Conservation (phyloP, 2,888 invertebrate genomes). For the Neoaliturus tenellus region DNA sequence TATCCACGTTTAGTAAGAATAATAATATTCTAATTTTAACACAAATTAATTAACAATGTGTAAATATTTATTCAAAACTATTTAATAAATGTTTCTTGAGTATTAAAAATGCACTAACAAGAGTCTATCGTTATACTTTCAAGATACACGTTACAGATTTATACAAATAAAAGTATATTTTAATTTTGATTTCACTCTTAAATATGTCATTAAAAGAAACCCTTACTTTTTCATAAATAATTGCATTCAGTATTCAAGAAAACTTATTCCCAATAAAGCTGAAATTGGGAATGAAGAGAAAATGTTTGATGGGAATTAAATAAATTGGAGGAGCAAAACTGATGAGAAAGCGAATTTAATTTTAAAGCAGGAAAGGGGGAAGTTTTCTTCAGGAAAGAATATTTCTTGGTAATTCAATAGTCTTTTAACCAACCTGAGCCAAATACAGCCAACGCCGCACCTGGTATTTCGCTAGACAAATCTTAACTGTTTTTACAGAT, state of each 20-base stretch:
- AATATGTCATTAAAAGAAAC: too few relatives aligned
- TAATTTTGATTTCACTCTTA: too few relatives aligned
- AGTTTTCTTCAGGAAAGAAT: slow-evolving; percentile 27
- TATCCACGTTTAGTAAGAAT: too few relatives aligned
- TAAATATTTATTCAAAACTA: too few relatives aligned
- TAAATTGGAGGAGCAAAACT: slow-evolving; percentile 41
- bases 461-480: not conserved
- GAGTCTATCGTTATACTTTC: too few relatives aligned
- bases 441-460: slow-evolving; percentile 4
- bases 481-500: not conserved
- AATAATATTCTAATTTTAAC: too few relatives aligned
- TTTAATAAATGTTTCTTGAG: too few relatives aligned
- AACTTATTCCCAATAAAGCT: slow-evolving; percentile 1
- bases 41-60: too few relatives aligned
- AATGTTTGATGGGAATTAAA: slow-evolving; percentile 33
- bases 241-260: not conserved
- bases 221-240: too few relatives aligned
- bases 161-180: too few relatives aligned
- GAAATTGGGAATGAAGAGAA: slow-evolving; percentile 47
- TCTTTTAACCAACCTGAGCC: slow-evolving; percentile 27
- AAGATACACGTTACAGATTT: too few relatives aligned
- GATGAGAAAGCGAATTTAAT: slow-evolving; percentile 51
- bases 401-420: slow-evolving; percentile 48
- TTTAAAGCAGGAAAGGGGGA: slow-evolving; percentile 26
- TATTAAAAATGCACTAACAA: too few relatives aligned